These are phyloP conservation scores for Drosophila bocki DNA, from an alignment of 1,140 invertebrate species.

Conservation along the genomic window DNA sequence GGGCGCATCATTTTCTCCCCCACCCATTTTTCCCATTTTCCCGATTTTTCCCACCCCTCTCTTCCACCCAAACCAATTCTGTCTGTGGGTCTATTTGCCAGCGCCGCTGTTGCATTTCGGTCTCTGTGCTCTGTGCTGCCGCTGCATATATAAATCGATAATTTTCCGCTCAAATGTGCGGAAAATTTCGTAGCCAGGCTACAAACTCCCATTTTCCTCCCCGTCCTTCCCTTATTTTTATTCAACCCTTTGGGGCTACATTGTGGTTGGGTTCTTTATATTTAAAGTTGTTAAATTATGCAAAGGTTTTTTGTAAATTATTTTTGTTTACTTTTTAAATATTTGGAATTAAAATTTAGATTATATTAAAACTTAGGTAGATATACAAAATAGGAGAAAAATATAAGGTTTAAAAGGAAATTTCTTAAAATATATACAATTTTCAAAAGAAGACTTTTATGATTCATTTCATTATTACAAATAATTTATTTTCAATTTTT, in stretches of 20 bases:
- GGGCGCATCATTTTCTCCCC: constrained; percentile 49
- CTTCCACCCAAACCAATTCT: constrained; percentile 23
- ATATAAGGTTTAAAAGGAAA: background rate
- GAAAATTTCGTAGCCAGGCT: constrained; percentile 75
- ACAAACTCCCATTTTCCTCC: constrained; percentile 11
- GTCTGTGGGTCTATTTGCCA: constrained; percentile 68
- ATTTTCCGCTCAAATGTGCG: constrained; percentile 83
- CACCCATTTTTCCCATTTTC: constrained; percentile 7
- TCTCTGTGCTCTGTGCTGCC: constrained; percentile 26
- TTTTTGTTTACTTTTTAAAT: background rate
- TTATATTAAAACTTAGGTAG: background rate
- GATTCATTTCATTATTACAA: constrained; percentile 12
- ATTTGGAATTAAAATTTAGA: background rate
- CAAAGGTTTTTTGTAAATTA: background rate
- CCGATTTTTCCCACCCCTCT: background rate
- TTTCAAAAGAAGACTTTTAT: background rate
- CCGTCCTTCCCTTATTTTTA: background rate
- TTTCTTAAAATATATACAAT: background rate
- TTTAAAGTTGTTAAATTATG: constrained; percentile 33
- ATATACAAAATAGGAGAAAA: background rate
- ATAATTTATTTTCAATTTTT: constrained; percentile 14
- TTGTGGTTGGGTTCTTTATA: constrained; percentile 14
- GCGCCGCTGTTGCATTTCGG: constrained; percentile 68
- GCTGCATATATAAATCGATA: constrained; percentile 78
- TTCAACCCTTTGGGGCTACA: background rate